Base-by-base conservation (phyloP, 2,888 invertebrate species). In the Dromius quadrimaculatus region DNA sequence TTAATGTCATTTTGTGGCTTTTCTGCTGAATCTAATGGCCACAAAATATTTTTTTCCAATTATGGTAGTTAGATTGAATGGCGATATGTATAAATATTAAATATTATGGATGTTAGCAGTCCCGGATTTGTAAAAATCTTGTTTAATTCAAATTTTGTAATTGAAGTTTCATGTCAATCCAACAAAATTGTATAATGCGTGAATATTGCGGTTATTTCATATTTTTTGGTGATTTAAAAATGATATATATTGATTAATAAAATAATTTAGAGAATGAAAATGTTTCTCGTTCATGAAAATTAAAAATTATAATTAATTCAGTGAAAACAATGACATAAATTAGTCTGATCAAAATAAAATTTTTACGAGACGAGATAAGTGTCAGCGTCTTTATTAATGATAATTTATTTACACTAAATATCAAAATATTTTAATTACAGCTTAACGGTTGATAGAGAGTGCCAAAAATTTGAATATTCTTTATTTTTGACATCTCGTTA, bases 261-360 rank as follows among this genome's bases (percentile, higher is more conserved):
- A 1, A 28, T 28, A 8, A 5, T 15, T 3, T 28, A 32, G 28
- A 28, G 23, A 54, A 54, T 54, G 28, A 54, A 32, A 28, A 28
- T 23, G 50, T 50, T 50, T 11, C 23, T 41, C 2, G 15, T 41
- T 15, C 13, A 50, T 13, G 23, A 28, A 9, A 41, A 28, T 23
- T 28, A 54, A 54, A 54, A 54, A 54, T 54, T 54, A 15, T 54
- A 54, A 54, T 54, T 54, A 54, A 54, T 15, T 23, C 50, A 28
- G 8, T 28, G 28, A 28, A 15, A 6, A 2, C 17, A 54, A 54
- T 54, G 5, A 54, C 6, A 28, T 54, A 54, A 45, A 45, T 45
- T 43, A 20, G 3, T 9, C 2, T 45, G n/a, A 45, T 45, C 45
- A 45, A 45, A 54, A 32, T 17, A 54, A 54, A 54, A 54, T 54